phyloP scores from a whole-genome alignment of 2,888 invertebrate species.

The Drosophila aldrichi region DNA sequence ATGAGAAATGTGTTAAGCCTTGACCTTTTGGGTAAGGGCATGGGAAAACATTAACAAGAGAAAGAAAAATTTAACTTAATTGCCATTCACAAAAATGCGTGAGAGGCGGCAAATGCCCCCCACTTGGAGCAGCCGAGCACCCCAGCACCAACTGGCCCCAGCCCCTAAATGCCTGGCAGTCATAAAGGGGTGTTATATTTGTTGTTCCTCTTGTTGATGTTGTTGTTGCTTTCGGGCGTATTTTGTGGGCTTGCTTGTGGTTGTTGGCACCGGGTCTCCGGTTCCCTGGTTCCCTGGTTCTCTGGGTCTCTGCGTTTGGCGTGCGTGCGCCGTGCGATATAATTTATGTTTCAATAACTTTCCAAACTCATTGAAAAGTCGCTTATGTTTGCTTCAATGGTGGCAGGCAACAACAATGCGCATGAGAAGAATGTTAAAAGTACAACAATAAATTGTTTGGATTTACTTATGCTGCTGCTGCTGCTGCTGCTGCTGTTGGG shows the following conservation, averaged over 20 bases:
- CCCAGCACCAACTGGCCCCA: background rate
- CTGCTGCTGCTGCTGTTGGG: background rate
- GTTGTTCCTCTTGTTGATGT: conserved; percentile 38
- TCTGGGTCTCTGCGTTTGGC: conserved; percentile 60
- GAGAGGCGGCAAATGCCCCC: conserved; percentile 39
- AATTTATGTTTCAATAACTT: conserved; percentile 78
- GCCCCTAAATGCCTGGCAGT: conserved; percentile 13
- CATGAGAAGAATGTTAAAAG: conserved; percentile 76
- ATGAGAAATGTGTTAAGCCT: conserved; percentile 40
- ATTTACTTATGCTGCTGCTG: conserved; percentile 65
- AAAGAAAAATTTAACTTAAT: conserved; percentile 76
- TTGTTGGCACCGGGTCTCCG: conserved; percentile 26
- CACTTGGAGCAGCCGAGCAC: background rate
- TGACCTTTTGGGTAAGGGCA: conserved; percentile 35
- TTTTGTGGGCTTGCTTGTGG: conserved; percentile 63
- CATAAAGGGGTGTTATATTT: conserved; percentile 63
- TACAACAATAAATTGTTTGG: conserved; percentile 79
- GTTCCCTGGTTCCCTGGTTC: background rate
- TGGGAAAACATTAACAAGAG: conserved; percentile 69
- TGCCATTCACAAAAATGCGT: conserved; percentile 69
- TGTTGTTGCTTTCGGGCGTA: conserved; percentile 45
- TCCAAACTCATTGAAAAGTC: conserved; percentile 78
- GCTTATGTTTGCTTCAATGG: conserved; percentile 78
- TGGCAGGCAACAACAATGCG: conserved; percentile 66
- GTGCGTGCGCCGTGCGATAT: conserved; percentile 79